Evolutionary conservation across 2,888 invertebrate species (phyloP).

Genomic region (Eledona agricola): DNA sequence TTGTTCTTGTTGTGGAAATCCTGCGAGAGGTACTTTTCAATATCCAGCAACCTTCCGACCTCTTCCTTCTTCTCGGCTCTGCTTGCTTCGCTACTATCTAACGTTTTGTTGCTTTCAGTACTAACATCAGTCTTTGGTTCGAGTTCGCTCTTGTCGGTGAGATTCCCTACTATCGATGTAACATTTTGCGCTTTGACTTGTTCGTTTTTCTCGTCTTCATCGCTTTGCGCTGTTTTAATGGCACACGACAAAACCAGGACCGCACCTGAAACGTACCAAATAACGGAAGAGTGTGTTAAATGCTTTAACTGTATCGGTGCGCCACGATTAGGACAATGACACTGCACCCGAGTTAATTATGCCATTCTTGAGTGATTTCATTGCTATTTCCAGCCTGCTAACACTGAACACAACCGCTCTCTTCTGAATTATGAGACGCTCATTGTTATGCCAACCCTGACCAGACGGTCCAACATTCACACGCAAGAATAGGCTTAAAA

Average conservation of each 20-base stretch:
- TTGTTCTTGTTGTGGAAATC: conserved; percentile 65
- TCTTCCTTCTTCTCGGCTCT: conserved; percentile 34
- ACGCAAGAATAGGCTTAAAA: conserved; percentile 3
- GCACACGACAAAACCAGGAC: conserved; percentile 19
- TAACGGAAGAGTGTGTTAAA: conserved; percentile 26
- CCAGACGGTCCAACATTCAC: conserved; percentile 15
- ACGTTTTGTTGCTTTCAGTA: conserved; percentile 38
- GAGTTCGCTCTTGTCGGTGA: conserved; percentile 8
- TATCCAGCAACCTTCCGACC: conserved; percentile 55
- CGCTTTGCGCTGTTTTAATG: conserved; percentile 10
- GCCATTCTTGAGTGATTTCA: conserved; percentile 15
- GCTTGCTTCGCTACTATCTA: conserved; percentile 31
- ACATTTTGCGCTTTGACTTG: conserved; percentile 39
- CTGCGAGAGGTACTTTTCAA: conserved; percentile 63
- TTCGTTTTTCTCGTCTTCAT: conserved; percentile 29
- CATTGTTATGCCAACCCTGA: conserved; percentile 23
- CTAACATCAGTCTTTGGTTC: conserved; percentile 55
- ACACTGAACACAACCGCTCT: no score
- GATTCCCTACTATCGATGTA: conserved; percentile 21
- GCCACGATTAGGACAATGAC: conserved; percentile 46
- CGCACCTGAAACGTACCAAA: conserved; percentile 17
- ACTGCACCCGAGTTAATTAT: conserved; percentile 30
- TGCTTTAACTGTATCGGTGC: conserved; percentile 27
- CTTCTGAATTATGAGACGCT: no score
- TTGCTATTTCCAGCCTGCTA: conserved; percentile 10